Evolutionary conservation across 2,797 vertebrate genomes (phyloP).

Genomic region (Syndactyla subalaris): DNA sequence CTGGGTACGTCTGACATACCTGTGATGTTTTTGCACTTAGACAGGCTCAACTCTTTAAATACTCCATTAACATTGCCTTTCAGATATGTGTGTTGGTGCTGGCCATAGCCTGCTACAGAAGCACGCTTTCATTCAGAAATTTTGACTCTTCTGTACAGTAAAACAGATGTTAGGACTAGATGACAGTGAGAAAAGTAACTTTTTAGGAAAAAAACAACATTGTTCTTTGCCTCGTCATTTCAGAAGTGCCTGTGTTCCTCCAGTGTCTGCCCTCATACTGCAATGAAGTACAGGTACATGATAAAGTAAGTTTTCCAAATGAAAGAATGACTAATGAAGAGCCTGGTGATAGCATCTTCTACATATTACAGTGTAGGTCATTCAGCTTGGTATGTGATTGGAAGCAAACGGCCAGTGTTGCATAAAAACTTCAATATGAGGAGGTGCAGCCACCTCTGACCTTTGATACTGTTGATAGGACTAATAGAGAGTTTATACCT

Average conservation of each 20-base stretch:
- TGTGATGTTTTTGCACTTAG: background rate
- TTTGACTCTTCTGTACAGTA: background rate
- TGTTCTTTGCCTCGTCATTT: background rate
- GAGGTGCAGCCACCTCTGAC: background rate
- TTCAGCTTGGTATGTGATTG: background rate
- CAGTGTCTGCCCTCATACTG: background rate
- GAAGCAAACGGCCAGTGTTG: background rate
- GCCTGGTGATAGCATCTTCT: background rate
- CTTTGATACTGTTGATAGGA: background rate
- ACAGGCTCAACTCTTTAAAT: background rate
- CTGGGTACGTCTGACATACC: background rate
- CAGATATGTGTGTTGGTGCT: background rate
- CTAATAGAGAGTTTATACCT: background rate
- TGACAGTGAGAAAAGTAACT: background rate
- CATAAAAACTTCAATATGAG: background rate
- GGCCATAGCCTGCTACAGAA: background rate
- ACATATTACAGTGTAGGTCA: background rate
- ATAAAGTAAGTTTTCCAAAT: background rate
- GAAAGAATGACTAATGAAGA: background rate
- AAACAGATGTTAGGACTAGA: background rate
- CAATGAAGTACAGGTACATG: background rate
- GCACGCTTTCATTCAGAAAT: background rate
- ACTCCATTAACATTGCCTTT: background rate
- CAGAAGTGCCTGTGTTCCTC: background rate
- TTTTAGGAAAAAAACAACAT: accelerated